phyloP scores from a whole-genome alignment of 2,888 invertebrate species.

The Clitarchus hookeri region DNA sequence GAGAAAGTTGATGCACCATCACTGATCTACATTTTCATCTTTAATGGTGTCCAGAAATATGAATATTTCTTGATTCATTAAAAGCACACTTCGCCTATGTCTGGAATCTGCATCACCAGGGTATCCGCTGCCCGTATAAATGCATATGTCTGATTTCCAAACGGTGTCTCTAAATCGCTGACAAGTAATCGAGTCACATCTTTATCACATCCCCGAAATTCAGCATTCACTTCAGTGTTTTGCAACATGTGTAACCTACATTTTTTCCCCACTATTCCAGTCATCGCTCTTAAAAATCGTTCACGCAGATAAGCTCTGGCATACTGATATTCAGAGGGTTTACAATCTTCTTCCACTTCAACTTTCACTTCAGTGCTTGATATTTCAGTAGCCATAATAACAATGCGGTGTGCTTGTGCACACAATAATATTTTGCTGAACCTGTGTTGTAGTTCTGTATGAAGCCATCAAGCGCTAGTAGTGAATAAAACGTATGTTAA shows the following conservation, averaged over 20 bases:
- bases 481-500: too few species aligned
- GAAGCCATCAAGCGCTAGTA: too few species aligned
- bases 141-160: not conserved
- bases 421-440: too few species aligned
- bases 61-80: not conserved
- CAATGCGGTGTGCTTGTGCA: too few species aligned
- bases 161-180: not conserved
- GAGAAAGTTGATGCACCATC: too few species aligned
- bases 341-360: not conserved
- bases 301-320: not conserved
- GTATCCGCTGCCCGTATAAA: not conserved
- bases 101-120: not conserved
- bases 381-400: too few species aligned
- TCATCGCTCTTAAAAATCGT: not conserved
- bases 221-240: not conserved
- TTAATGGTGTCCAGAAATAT: too few species aligned
- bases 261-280: not conserved
- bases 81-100: not conserved
- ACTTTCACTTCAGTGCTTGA: not conserved
- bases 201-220: slow-evolving; percentile 1
- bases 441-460: too few species aligned
- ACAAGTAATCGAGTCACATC: not conserved
- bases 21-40: too few species aligned
- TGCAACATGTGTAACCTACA: not conserved
- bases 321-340: not conserved